These are phyloP conservation scores for Callochromis pleurospilus DNA, from an alignment of 2,113 vertebrate species.

Conservation along the genomic window DNA sequence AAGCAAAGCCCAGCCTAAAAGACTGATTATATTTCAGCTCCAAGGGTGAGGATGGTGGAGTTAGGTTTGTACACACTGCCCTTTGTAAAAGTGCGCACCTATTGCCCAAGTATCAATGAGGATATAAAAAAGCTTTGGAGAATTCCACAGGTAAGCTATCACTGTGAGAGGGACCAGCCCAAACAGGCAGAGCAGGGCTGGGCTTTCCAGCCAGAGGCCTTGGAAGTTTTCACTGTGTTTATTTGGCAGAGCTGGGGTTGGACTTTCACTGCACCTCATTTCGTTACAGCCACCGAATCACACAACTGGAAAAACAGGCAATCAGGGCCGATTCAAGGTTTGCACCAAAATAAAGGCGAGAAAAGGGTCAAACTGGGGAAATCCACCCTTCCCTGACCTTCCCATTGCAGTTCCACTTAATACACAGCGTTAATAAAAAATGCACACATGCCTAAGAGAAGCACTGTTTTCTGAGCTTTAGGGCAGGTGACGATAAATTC, in stretches of 20 bases:
- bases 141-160: constrained; percentile 82
- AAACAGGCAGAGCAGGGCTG: constrained; percentile 73
- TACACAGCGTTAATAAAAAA: neutral
- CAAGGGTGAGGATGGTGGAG: constrained; percentile 25
- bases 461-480: constrained; percentile 41
- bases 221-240: constrained; percentile 64
- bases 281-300: neutral
- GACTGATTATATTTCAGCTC: constrained; percentile 62
- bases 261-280: constrained; percentile 69
- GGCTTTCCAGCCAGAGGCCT: constrained; percentile 71
- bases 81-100: constrained; percentile 63
- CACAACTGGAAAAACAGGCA: neutral
- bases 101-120: constrained; percentile 54
- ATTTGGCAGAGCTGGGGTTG: constrained; percentile 57
- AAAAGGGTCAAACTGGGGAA: neutral
- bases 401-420: neutral
- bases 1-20: constrained; percentile 43
- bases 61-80: constrained; percentile 64
- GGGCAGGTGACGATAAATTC: constrained; percentile 52
- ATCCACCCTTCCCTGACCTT: neutral
- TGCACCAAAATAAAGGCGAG: neutral
- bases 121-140: constrained; percentile 68
- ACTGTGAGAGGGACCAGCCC: constrained; percentile 68
- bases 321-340: neutral
- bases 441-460: constrained; percentile 14